Evolutionary conservation across 2,888 invertebrate species (phyloP), one percentile per base, ranked within the genome.

Genomic region (Dryadula phaetusa): DNA sequence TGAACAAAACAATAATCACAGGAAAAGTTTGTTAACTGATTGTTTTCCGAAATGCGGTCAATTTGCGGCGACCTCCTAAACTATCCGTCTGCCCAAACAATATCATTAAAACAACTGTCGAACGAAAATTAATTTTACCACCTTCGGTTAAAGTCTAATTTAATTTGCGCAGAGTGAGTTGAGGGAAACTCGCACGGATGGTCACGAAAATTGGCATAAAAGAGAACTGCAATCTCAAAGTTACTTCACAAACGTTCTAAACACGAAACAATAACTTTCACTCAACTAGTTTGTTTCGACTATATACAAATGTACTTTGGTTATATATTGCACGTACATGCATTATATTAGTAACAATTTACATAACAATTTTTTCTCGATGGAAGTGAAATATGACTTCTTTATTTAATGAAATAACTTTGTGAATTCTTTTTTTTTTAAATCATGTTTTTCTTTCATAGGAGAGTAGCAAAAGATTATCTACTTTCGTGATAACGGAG

Each of bases 21-120:
- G 32, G 74, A 78, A 74, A 77, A 75, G 77, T 79, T 75, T 76
- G 78, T 76, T 71, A 73, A 79, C 80, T 84, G 82, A 87, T 88
- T 90, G 87, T 87, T 85, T 85, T 80, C 83, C 77, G 73, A 83
- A 84, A 79, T 72, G 76, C 73, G 80, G 84, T 83, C 77, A 77
- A 79, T 82, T 82, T 84, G 87, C 47, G 74, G 75, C 69, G 67
- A 58, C 53, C 69, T 64, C 64, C 69, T 66, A 53, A 64, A 72
- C 72, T 72, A 70, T 66, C 64, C 60, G 63, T 63, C 73, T 73
- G 72, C 66, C 73, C 67, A 53, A 72, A 70, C 74, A 67, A 65
- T 66, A 62, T 62, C 65, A 70, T 68, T 66, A 65, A 65, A 64
- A 40, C 56, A 54, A 46, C 65, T 66, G 62, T 60, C 64, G 56